Evolutionary conservation across 2,888 invertebrate genomes (phyloP), one percentile per base, ranked within the genome.

Genomic region (Leptopilina myrica): DNA sequence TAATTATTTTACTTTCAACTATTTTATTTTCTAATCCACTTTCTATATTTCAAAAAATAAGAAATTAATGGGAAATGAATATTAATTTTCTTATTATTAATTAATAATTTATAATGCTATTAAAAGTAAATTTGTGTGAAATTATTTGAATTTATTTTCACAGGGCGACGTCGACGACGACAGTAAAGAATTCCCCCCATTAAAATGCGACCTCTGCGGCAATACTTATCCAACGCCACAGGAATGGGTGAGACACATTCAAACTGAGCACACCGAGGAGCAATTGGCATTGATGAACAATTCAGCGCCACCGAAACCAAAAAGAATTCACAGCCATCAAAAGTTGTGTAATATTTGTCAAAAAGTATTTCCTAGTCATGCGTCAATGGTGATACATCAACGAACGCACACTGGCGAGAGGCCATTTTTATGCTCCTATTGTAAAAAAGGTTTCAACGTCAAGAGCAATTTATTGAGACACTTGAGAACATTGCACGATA

Each of bases 191-290:
- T 93, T 93, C 86, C 94, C 96, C n/a, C 93, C 96, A 64, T 92
- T 96, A 8, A 95, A 95, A 78, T 96, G 96, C 91, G 96, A 96
- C 88, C 92, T 96, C 20, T 96, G 96, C 87, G 95, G 93, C 93
- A 95, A 93, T 93, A 93, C 93, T 91, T 91, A 92, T 92, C 94
- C 95, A 66, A 96, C 96, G 81, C 97, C 97, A 0, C 96, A 95
- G 26, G 96, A 96, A 92, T 97, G 97, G 97, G 97, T 97, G 67
- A 95, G 96, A 5, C 97, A 97, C 89, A 95, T 97, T 89, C 96
- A 97, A 90, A 95, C 94, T 89, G 95, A 96, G 53, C 97, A 97
- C 91, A 97, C 97, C 0, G 97, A 97, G 90, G 94, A 93, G 81
- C 96, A 96, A 93, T 92, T 96, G 92, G 96, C 96, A 90, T 92